phyloP scores from a whole-genome alignment of 2,797 vertebrate species.

The Onychomys torridus region DNA sequence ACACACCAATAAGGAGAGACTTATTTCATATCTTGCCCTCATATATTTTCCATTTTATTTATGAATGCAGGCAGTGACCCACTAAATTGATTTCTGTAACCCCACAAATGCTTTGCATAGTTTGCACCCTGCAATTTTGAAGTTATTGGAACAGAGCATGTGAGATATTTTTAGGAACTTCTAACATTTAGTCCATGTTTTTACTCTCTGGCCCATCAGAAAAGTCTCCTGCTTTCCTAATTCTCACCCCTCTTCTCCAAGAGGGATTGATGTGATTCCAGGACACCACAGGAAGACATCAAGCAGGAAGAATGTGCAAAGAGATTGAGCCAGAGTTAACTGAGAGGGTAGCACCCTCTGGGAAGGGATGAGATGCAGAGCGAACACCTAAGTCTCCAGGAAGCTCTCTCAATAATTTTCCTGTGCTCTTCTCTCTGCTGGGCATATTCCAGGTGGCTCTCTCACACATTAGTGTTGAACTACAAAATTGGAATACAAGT shows the following conservation, averaged over 20 bases:
- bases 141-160: background rate
- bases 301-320: background rate
- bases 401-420: background rate
- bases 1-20: conserved; percentile 12
- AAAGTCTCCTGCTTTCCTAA: background rate
- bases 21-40: conserved; percentile 49
- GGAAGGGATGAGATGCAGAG: background rate
- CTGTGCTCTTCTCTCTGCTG: background rate
- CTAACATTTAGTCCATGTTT: conserved; percentile 23
- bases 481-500: background rate
- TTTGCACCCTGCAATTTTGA: conserved; percentile 20
- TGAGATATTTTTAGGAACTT: conserved; percentile 15
- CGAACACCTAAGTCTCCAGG: background rate
- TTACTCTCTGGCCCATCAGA: background rate
- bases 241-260: background rate
- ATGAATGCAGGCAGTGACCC: conserved; percentile 53
- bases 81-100: conserved; percentile 60
- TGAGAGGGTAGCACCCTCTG: background rate
- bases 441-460: background rate
- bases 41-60: conserved; percentile 63
- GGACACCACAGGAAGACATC: background rate
- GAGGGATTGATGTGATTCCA: background rate
- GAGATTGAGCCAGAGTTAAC: background rate
- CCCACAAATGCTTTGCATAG: conserved; percentile 31
- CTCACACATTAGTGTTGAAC: background rate